phyloP scores from a whole-genome alignment of 2,797 vertebrate genomes.

The Selene dorsalis region DNA sequence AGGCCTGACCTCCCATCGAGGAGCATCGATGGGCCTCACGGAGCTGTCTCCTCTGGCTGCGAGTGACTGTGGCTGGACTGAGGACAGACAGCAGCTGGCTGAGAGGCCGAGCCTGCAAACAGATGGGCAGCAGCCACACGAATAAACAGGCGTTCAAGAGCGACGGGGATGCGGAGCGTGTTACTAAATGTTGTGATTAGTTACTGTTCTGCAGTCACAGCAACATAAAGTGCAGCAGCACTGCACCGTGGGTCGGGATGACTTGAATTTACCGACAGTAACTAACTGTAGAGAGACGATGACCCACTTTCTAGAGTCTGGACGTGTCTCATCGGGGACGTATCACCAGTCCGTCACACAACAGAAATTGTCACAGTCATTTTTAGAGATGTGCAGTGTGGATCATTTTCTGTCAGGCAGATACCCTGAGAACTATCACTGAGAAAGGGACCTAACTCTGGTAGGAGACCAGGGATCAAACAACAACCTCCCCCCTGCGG shows the following conservation, averaged over 20 bases:
- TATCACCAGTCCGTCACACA: too few relatives aligned
- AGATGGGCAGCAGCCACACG: constrained; percentile 59
- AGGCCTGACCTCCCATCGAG: constrained; percentile 61
- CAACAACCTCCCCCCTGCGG: too few relatives aligned
- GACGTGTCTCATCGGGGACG: too few relatives aligned
- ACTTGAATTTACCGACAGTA: not conserved
- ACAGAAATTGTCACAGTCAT: too few relatives aligned
- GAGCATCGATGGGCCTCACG: constrained; percentile 61
- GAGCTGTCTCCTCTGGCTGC: constrained; percentile 53
- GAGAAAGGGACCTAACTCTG: not conserved
- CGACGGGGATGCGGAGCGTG: not conserved
- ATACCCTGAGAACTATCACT: not conserved
- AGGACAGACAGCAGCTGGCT: constrained; percentile 64
- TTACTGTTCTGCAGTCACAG: not conserved
- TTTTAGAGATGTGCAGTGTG: not conserved
- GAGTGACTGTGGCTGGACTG: constrained; percentile 27
- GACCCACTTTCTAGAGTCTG: not conserved
- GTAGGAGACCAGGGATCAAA: too few relatives aligned
- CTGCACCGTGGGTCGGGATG: not conserved
- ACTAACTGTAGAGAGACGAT: not conserved
- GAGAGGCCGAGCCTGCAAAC: constrained; percentile 40
- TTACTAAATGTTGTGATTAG: constrained; percentile 4
- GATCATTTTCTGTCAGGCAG: too few relatives aligned
- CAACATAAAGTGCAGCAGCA: not conserved
- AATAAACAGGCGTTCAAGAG: constrained; percentile 17